Evolutionary conservation across 2,888 invertebrate species (phyloP).

Genomic region (Drosophila lacicola): DNA sequence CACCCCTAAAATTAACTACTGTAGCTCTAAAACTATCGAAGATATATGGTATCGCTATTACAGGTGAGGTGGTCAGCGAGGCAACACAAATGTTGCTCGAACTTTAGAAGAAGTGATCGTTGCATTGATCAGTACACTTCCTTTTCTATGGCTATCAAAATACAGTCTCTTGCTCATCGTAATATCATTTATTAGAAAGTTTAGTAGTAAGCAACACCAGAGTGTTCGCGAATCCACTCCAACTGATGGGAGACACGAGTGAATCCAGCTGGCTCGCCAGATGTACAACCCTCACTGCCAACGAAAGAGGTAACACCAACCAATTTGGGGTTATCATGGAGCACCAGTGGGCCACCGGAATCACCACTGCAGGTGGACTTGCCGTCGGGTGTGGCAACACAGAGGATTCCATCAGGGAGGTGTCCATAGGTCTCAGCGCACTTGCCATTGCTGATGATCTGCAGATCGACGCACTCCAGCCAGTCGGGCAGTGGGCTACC

Average conservation of each 20-base stretch:
- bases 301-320: constrained; percentile 65
- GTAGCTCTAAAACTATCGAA: too few species aligned
- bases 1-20: too few species aligned
- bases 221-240: constrained; percentile 66
- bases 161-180: too few species aligned
- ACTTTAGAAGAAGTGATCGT: too few species aligned
- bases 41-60: too few species aligned
- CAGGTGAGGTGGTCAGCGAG: too few species aligned
- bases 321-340: constrained; percentile 37
- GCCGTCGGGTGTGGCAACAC: constrained; percentile 58
- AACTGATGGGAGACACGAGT: constrained; percentile 65
- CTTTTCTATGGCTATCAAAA: too few species aligned
- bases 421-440: constrained; percentile 63
- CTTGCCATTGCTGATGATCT: constrained; percentile 75
- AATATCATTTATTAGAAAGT: not conserved
- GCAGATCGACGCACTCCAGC: constrained; percentile 80
- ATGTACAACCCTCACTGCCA: constrained; percentile 50
- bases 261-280: constrained; percentile 67
- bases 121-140: too few species aligned
- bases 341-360: constrained; percentile 78
- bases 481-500: constrained; percentile 56
- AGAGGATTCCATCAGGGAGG: constrained; percentile 43
- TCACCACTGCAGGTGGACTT: constrained; percentile 75
- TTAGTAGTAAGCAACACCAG: constrained; percentile 62
- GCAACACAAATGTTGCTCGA: too few species aligned